Evolutionary conservation across 2,888 invertebrate species (phyloP).

Genomic region (Galerucella nymphaeae): DNA sequence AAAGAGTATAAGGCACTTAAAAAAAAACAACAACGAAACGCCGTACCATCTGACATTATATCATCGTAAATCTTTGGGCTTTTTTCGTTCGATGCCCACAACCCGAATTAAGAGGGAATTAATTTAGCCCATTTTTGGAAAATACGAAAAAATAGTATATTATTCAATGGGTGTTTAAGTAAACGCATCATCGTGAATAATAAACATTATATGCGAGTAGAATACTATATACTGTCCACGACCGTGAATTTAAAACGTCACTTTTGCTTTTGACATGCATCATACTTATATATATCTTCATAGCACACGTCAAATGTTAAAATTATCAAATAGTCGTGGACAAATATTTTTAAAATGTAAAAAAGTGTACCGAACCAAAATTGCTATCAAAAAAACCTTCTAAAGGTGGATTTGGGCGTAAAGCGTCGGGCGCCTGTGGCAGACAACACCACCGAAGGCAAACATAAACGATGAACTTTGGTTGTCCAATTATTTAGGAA

Average conservation of each 20-base stretch:
- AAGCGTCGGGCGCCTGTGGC: not conserved
- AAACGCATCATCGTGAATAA: too few relatives aligned
- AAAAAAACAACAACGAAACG: constrained; percentile 14
- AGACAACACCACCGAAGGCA: constrained; percentile 20
- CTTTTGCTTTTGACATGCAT: too few relatives aligned
- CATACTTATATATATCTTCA: too few relatives aligned
- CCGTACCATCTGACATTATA: constrained; percentile 29
- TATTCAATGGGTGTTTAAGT: too few relatives aligned
- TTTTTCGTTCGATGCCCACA: not conserved
- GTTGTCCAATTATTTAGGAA: constrained; percentile 45
- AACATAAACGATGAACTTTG: constrained; percentile 40
- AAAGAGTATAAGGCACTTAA: constrained; percentile 32
- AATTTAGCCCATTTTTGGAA: not conserved
- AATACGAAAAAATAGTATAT: not conserved
- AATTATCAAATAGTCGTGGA: too few relatives aligned
- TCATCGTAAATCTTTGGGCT: constrained; percentile 16
- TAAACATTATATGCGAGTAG: too few relatives aligned
- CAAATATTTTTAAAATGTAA: too few relatives aligned
- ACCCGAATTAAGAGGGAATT: constrained; percentile 26
- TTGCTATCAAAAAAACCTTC: not conserved
- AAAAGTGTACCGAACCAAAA: too few relatives aligned
- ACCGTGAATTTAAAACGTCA: too few relatives aligned
- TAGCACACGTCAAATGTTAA: too few relatives aligned
- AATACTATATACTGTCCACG: too few relatives aligned
- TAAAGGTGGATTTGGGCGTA: not conserved